Conservation (phyloP, 1,140 invertebrate genomes). For the Drosophila tristis region DNA sequence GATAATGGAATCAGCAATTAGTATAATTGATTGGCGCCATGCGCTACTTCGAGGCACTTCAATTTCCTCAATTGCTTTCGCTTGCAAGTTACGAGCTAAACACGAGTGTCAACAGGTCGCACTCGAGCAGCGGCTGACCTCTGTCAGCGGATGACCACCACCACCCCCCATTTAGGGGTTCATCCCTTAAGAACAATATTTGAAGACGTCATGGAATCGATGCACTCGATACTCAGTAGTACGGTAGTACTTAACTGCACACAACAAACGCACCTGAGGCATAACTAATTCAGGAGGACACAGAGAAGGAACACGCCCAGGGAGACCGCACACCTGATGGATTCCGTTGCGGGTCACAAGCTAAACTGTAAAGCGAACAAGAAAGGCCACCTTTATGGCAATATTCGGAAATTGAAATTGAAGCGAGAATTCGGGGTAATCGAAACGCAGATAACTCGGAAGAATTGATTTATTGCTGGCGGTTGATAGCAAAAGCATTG, state of each 20-base stretch:
- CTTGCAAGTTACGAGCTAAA: not conserved
- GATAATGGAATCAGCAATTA: conserved; percentile 38
- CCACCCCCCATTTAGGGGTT: too few species aligned
- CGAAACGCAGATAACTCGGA: conserved; percentile 8
- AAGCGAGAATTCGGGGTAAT: not conserved
- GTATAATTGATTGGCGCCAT: conserved; percentile 32
- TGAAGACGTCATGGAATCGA: conserved; percentile 27
- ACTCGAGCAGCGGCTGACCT: too few species aligned
- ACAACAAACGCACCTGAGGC: conserved; percentile 24
- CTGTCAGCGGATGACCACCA: too few species aligned
- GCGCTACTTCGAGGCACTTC: not conserved
- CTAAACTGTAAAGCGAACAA: too few species aligned
- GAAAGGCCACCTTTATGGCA: too few species aligned
- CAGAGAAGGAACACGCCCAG: too few species aligned
- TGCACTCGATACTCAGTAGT: not conserved
- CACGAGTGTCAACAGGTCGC: conserved; percentile 17
- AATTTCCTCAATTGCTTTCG: conserved; percentile 24
- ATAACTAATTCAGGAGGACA: conserved; percentile 35
- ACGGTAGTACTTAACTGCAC: too few species aligned
- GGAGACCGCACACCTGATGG: conserved; percentile 42
- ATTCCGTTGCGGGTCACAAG: conserved; percentile 12
- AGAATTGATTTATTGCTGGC: conserved; percentile 18
- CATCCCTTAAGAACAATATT: too few species aligned
- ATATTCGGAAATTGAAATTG: not conserved
- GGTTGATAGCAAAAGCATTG: not conserved